Base-by-base conservation (phyloP, 2,113 vertebrate genomes). In the Pygoscelis adeliae region DNA sequence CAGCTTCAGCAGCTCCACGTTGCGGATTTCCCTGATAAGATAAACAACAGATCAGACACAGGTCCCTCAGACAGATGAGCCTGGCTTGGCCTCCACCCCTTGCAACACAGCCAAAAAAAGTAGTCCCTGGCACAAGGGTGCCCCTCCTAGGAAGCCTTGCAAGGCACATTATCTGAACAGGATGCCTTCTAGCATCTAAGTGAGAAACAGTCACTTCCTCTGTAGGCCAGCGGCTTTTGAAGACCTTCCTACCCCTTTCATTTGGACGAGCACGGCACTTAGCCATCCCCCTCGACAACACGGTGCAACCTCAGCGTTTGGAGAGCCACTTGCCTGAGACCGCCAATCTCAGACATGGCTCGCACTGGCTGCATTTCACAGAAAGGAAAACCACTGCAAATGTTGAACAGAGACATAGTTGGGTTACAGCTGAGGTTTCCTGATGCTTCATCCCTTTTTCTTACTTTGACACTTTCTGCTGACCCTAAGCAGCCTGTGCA, bases 1-100 rank as follows among this genome's bases (percentile, higher is more conserved):
- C 94, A 99, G 98, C 98, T 99, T 99, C 97, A 99, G 98, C 96
- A 99, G 98, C 97, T 99, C 99, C 97, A 99, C 99, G 0, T 99
- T 99, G 47, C 99, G 99, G 56, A 99, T 99, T 93, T 99, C 99
- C 97, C 99, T 99, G 97, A 4, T 12, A 92, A 61, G 58, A 93
- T 72, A 96, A 73, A 72, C 46, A 70, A 40, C 42, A 66, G 34
- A 29, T 91, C 32, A 85, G 19, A 15, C 19, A 27, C 0, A 0
- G 44, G 10, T 16, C 11, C 53, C 62, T 56, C 2, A 1, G 34
- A 20, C 5, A 36, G 38, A 17, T 0, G 1, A 52, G 49, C 30
- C 42, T 15, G 34, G 44, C 69, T 15, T 30, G 49, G 72, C 76
- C 72, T 78, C 72, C 42, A 63, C 26, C 15, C n/a, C 36, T 11